These are phyloP conservation scores for Epistrophe grossulariae DNA, from an alignment of 2,888 invertebrate genomes.

Conservation along the genomic window DNA sequence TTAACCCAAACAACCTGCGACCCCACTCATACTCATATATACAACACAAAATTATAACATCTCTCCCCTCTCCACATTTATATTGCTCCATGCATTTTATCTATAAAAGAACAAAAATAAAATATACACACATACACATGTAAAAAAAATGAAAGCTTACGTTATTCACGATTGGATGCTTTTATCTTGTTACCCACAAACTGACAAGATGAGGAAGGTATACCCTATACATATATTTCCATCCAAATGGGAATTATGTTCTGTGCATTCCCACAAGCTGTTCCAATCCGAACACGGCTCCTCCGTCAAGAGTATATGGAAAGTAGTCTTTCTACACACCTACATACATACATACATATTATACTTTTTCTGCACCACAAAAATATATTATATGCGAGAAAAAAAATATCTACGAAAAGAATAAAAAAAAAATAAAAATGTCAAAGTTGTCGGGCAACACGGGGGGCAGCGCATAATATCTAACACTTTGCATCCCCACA, in stretches of 20 bases:
- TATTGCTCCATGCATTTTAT: conserved; percentile 32
- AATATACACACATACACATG: background rate
- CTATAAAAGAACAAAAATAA: conserved; percentile 27
- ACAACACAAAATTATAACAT: conserved; percentile 33
- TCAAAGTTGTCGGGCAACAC: conserved; percentile 53
- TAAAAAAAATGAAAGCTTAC: conserved; percentile 46
- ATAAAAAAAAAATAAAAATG: conserved; percentile 50
- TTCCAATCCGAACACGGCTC: conserved; percentile 50
- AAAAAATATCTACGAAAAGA: conserved; percentile 4
- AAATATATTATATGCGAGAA: conserved; percentile 15
- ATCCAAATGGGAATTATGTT: conserved; percentile 36
- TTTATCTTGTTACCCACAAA: conserved; percentile 68
- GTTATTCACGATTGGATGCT: conserved; percentile 74
- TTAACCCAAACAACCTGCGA: background rate
- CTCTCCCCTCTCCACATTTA: background rate
- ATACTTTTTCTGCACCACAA: conserved; percentile 22
- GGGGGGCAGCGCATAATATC: conserved; percentile 24
- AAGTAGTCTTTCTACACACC: conserved; percentile 29
- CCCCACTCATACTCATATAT: background rate
- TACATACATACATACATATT: too few relatives aligned
- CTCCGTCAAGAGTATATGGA: conserved; percentile 33
- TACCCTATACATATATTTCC: conserved; percentile 16
- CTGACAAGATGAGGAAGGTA: conserved; percentile 55
- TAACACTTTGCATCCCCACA: conserved; percentile 25
- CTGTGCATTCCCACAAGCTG: conserved; percentile 56